phyloP scores from a whole-genome alignment of 2,113 vertebrate genomes.

The Neopipo cinnamomea region DNA sequence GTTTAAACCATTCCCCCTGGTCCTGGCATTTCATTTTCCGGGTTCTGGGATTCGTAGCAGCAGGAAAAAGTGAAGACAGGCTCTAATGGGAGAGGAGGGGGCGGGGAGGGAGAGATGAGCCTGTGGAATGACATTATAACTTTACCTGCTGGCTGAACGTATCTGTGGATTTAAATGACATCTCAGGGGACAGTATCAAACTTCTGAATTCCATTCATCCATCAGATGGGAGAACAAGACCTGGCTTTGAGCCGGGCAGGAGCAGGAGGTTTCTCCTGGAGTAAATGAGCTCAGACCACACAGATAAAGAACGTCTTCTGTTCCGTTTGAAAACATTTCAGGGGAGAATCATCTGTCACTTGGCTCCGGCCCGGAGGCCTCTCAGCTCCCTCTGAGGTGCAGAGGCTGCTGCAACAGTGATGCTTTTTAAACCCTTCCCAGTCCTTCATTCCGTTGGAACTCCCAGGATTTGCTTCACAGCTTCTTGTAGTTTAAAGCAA shows the following conservation, averaged over 20 bases:
- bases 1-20: neutral
- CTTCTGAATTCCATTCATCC: slow-evolving; percentile 86
- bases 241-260: slow-evolving; percentile 82
- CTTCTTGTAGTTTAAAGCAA: neutral
- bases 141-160: slow-evolving; percentile 56
- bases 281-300: slow-evolving; percentile 87
- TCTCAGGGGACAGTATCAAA: slow-evolving; percentile 88
- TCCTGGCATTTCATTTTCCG: neutral
- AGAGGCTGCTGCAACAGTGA: slow-evolving; percentile 26
- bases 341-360: slow-evolving; percentile 75
- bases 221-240: slow-evolving; percentile 89
- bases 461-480: neutral
- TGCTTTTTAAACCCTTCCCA: slow-evolving; percentile 45
- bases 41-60: neutral
- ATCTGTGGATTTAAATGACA: slow-evolving; percentile 80
- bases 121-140: slow-evolving; percentile 45
- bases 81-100: neutral
- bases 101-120: slow-evolving; percentile 49
- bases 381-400: slow-evolving; percentile 58
- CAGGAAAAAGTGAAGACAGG: neutral
- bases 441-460: neutral
- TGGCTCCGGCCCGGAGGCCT: slow-evolving; percentile 47
- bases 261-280: slow-evolving; percentile 68
- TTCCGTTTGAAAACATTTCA: slow-evolving; percentile 71
- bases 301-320: slow-evolving; percentile 91